Evolutionary conservation across 2,888 invertebrate genomes (phyloP).

Genomic region (Cheiracanthium punctorium): DNA sequence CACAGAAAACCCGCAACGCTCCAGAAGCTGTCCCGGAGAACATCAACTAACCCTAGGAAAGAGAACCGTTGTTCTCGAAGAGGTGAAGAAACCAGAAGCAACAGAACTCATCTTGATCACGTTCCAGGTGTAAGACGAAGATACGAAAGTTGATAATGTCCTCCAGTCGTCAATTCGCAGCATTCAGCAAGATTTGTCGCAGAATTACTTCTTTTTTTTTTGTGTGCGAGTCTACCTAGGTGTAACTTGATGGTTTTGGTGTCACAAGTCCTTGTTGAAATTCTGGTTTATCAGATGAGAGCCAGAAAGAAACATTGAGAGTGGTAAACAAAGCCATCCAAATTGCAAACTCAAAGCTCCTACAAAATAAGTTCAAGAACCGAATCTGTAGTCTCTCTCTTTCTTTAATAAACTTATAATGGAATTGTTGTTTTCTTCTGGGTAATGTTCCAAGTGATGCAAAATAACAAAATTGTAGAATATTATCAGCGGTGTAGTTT

Average conservation of each 20-base stretch:
- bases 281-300: not conserved
- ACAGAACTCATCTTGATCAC: conserved; percentile 15
- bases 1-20: not conserved
- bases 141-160: conserved; percentile 49
- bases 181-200: conserved; percentile 40
- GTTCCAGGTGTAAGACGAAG: conserved; percentile 39
- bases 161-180: conserved; percentile 39
- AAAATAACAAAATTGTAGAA: too few relatives aligned
- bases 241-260: not conserved
- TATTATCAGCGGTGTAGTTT: too few relatives aligned
- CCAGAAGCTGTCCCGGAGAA: too few relatives aligned
- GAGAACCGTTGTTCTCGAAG: conserved; percentile 25
- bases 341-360: too few relatives aligned
- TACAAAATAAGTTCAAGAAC: too few relatives aligned
- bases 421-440: too few relatives aligned
- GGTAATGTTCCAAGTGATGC: too few relatives aligned
- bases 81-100: conserved; percentile 64
- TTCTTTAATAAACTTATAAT: too few relatives aligned
- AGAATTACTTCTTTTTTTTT: not conserved
- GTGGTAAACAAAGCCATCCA: too few relatives aligned
- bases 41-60: too few relatives aligned
- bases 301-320: not conserved
- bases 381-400: too few relatives aligned
- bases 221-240: not conserved
- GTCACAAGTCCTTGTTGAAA: not conserved